Conservation (phyloP, 2,888 invertebrate species). For the Drosophila maculinotata region DNA sequence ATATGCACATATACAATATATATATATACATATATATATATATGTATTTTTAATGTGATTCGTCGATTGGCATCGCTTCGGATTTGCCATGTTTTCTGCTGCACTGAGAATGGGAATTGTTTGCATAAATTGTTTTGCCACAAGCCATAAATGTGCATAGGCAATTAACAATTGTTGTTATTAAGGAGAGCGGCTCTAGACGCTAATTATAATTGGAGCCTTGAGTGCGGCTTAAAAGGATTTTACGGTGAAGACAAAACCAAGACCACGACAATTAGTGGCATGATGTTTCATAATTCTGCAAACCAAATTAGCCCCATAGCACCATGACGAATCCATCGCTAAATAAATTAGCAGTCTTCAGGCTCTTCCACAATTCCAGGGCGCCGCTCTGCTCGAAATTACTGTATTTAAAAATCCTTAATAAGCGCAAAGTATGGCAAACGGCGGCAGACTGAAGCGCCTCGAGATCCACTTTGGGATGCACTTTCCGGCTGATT, state of each 20-base stretch:
- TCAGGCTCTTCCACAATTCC: conserved; percentile 8
- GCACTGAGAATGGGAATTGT: conserved; percentile 47
- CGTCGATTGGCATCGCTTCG: not conserved
- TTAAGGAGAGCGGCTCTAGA: conserved; percentile 24
- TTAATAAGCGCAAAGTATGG: conserved; percentile 76
- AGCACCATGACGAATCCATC: conserved; percentile 60
- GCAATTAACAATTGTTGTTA: conserved; percentile 64
- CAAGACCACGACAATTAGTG: conserved; percentile 65
- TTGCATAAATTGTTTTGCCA: conserved; percentile 65
- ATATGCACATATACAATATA: too few species aligned
- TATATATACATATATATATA: not conserved
- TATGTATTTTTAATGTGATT: conserved; percentile 6
- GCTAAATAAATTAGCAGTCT: conserved; percentile 72
- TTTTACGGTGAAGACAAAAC: conserved; percentile 44
- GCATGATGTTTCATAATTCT: conserved; percentile 72
- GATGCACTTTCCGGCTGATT: conserved; percentile 44
- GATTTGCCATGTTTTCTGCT: not conserved
- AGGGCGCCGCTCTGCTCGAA: conserved; percentile 27
- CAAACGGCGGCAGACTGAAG: conserved; percentile 20
- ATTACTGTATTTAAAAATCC: conserved; percentile 80
- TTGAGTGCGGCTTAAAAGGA: conserved; percentile 66
- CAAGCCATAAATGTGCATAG: conserved; percentile 72
- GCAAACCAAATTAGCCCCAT: conserved; percentile 62
- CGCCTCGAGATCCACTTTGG: conserved; percentile 37
- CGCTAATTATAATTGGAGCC: conserved; percentile 50